Evolutionary conservation across 2,888 invertebrate species (phyloP).

Genomic region (Eledona agricola): DNA sequence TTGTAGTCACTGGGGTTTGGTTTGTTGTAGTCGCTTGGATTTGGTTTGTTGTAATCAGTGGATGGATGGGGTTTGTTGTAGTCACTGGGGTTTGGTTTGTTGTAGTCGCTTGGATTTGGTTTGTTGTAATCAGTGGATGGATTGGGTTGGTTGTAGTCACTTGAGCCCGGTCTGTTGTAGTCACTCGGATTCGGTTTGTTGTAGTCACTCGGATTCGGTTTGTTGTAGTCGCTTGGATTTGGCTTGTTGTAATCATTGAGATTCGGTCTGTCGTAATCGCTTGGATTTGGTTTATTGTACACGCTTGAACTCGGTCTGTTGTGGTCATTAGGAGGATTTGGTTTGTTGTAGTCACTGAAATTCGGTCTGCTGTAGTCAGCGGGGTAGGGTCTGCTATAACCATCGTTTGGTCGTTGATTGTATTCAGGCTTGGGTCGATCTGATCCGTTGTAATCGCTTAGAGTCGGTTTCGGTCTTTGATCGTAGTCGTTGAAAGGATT

Average conservation of each 20-base stretch:
- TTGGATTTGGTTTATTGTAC: slow-evolving; percentile 3
- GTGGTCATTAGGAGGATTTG: slow-evolving; percentile 5
- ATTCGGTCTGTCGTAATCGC: slow-evolving; percentile 9
- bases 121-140: not conserved
- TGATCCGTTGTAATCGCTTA: no score
- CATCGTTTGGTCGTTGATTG: slow-evolving; percentile 18
- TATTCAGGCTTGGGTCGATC: not conserved
- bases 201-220: slow-evolving; percentile 1
- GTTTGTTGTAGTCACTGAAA: slow-evolving; percentile 17
- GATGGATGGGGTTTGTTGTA: not conserved
- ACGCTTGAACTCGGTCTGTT: slow-evolving; percentile 6
- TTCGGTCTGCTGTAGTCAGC: slow-evolving; percentile 25
- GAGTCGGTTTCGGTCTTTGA: slow-evolving; percentile 7
- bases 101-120: no score
- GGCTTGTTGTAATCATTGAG: slow-evolving; percentile 1
- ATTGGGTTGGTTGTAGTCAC: not conserved
- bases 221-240: slow-evolving; percentile 3
- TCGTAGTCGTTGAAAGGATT: slow-evolving; percentile 8
- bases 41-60: slow-evolving; percentile 2
- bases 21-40: slow-evolving; percentile 8
- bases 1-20: slow-evolving; percentile 2
- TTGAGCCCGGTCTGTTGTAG: not conserved
- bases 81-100: not conserved
- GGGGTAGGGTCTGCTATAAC: slow-evolving; percentile 30
- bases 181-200: not conserved